A percentile compares a stretch with the other conserved stretches of the same genome.
phyloP scores from a whole-genome alignment of 1,140 invertebrate species.

The Augochlora pura region DNA sequence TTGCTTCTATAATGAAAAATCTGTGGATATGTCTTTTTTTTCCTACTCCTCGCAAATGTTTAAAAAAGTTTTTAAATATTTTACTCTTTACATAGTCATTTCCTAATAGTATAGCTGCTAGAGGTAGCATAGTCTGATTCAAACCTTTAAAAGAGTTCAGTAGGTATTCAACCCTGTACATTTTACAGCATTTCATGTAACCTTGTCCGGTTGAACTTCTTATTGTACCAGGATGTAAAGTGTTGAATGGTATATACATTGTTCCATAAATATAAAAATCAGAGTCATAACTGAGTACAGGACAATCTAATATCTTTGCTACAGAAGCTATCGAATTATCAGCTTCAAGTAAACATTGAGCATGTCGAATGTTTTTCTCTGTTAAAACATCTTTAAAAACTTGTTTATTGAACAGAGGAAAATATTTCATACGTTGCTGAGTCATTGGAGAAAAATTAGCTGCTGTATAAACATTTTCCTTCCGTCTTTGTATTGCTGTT shows the following conservation, averaged over 20 bases:
- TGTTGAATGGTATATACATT: conserved; percentile 89
- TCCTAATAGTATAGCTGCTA: conserved; percentile 90
- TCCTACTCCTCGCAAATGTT: conserved; percentile 77
- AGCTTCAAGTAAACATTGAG: conserved; percentile 91
- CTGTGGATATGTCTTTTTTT: conserved; percentile 22
- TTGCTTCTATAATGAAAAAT: conserved; percentile 82
- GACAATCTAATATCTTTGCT: conserved; percentile 88
- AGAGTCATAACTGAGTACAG: conserved; percentile 93
- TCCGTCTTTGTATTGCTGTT: conserved; percentile 84
- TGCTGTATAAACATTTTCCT: conserved; percentile 72
- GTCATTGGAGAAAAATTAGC: conserved; percentile 74
- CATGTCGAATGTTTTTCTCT: conserved; percentile 84
- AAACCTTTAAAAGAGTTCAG: conserved; percentile 84
- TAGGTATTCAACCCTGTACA: conserved; percentile 87
- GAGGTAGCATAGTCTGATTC: conserved; percentile 84
- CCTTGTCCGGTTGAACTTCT: conserved; percentile 51
- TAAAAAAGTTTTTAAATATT: conserved; percentile 87
- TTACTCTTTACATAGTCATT: conserved; percentile 91
- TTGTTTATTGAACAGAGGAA: conserved; percentile 86
- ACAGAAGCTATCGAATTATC: conserved; percentile 91
- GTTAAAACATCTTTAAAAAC: conserved; percentile 86
- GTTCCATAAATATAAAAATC: conserved; percentile 95
- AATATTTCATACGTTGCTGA: conserved; percentile 80
- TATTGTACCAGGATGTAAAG: conserved; percentile 78
- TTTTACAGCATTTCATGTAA: conserved; percentile 83